A percentile compares a stretch with the other conserved stretches of the same genome.
These are phyloP conservation scores for Calliopum simillimum DNA, from an alignment of 2,888 invertebrate species.

Conservation along the genomic window DNA sequence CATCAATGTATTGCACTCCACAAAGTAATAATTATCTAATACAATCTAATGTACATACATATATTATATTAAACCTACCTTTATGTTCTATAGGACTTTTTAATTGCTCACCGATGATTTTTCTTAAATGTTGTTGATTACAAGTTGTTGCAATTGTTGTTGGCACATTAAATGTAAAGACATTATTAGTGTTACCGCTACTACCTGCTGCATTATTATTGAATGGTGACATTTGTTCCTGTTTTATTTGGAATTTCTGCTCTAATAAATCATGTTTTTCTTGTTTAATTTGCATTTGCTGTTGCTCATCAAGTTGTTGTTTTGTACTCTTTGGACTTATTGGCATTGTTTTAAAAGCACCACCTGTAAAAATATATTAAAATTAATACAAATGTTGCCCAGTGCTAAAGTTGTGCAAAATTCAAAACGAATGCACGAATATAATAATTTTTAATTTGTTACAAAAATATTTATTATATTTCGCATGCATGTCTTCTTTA, in stretches of 20 bases:
- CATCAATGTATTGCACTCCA: not conserved
- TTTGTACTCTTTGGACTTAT: constrained; percentile 70
- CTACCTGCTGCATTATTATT: constrained; percentile 53
- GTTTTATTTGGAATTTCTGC: constrained; percentile 60
- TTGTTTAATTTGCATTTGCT: constrained; percentile 45
- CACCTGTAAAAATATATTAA: constrained; percentile 69
- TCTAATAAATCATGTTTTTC: constrained; percentile 50
- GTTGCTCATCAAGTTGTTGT: constrained; percentile 54
- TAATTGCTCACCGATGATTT: constrained; percentile 36
- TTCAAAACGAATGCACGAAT: constrained; percentile 8
- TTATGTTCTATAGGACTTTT: constrained; percentile 57
- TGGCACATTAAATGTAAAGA: constrained; percentile 67
- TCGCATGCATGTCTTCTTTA: not conserved
- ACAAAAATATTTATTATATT: not conserved
- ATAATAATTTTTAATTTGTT: not conserved
- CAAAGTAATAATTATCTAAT: constrained; percentile 18
- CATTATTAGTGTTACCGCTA: constrained; percentile 34
- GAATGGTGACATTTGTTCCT: constrained; percentile 65
- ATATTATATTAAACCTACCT: constrained; percentile 50
- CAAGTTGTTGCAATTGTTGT: constrained; percentile 50
- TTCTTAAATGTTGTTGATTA: constrained; percentile 48
- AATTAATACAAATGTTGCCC: constrained; percentile 1
- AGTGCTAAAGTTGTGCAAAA: not conserved
- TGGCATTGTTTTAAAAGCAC: constrained; percentile 90
- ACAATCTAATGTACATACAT: not conserved